Conservation (phyloP, 1,140 invertebrate genomes). For the Aethina tumida region DNA sequence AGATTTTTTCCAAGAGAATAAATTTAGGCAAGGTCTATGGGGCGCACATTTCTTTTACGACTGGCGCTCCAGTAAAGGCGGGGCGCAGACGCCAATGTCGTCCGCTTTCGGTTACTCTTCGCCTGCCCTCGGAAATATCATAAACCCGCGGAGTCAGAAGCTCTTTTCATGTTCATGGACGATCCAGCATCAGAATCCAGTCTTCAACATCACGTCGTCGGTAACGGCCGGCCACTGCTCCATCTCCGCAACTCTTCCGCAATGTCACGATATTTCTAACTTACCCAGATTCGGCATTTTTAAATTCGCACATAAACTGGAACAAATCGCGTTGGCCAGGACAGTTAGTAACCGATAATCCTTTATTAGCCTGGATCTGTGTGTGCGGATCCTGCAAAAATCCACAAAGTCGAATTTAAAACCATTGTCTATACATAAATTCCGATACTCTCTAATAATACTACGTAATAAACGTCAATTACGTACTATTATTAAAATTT, state of each 20-base stretch:
- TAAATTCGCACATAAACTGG: neutral
- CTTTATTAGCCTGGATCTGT: too few relatives aligned
- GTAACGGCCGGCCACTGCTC: slow-evolving; percentile 1
- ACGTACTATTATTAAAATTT: slow-evolving; percentile 12
- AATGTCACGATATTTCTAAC: neutral
- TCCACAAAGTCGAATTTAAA: neutral
- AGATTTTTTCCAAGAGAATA: slow-evolving; percentile 22
- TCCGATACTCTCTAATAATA: slow-evolving; percentile 4
- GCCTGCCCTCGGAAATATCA: slow-evolving; percentile 17
- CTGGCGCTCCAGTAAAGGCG: slow-evolving; percentile 12
- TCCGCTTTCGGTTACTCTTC: slow-evolving; percentile 12
- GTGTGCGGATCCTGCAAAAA: slow-evolving; percentile 3
- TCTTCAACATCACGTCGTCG: slow-evolving; percentile 6
- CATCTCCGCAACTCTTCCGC: neutral
- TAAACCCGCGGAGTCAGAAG: slow-evolving; percentile 19
- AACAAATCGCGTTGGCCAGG: too few relatives aligned
- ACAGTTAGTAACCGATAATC: too few relatives aligned
- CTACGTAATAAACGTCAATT: slow-evolving; percentile 9
- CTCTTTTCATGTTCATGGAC: slow-evolving; percentile 14
- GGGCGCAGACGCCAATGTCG: slow-evolving; percentile 18
- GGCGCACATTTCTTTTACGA: slow-evolving; percentile 8
- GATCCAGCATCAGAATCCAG: slow-evolving; percentile 22
- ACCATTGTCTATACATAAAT: too few relatives aligned
- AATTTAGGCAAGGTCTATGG: slow-evolving; percentile 19
- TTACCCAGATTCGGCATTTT: neutral